Evolutionary conservation across 2,888 invertebrate species (phyloP).

Genomic region (Caenorhabditis zanzibari): DNA sequence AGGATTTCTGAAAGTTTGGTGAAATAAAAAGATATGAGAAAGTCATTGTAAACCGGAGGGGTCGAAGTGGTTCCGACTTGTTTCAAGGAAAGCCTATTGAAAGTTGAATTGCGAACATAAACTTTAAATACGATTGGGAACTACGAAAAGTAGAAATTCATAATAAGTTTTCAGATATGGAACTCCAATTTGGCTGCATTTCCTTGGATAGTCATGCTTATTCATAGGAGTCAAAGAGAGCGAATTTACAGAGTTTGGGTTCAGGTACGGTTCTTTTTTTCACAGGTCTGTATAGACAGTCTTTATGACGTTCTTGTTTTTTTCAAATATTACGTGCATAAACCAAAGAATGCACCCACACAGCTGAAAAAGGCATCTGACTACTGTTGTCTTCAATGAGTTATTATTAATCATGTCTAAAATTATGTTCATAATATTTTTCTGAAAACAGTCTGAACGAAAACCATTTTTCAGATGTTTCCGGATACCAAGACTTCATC

Average conservation of each 20-base stretch:
- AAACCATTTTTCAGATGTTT: conserved; percentile 43
- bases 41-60: no score
- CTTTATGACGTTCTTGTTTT: no score
- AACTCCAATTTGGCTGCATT: conserved; percentile 35
- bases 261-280: conserved; percentile 4
- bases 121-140: no score
- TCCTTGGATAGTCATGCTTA: conserved; percentile 60
- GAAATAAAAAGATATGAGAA: not conserved
- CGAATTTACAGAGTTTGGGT: conserved; percentile 40
- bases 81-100: no score
- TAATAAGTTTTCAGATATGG: conserved; percentile 45
- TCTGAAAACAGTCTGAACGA: not conserved
- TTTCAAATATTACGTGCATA: no score
- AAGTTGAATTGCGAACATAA: no score
- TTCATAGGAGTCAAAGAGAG: conserved; percentile 51
- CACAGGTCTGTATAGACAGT: no score
- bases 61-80: no score
- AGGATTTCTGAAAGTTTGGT: not conserved
- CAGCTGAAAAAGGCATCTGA: no score
- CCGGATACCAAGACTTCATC: conserved; percentile 7
- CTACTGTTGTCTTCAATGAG: no score
- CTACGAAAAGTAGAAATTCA: not conserved
- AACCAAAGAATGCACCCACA: no score
- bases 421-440: not conserved
- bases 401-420: no score